Evolutionary conservation across 2,888 invertebrate species (phyloP).

Genomic region (Cacoxenus indagator): DNA sequence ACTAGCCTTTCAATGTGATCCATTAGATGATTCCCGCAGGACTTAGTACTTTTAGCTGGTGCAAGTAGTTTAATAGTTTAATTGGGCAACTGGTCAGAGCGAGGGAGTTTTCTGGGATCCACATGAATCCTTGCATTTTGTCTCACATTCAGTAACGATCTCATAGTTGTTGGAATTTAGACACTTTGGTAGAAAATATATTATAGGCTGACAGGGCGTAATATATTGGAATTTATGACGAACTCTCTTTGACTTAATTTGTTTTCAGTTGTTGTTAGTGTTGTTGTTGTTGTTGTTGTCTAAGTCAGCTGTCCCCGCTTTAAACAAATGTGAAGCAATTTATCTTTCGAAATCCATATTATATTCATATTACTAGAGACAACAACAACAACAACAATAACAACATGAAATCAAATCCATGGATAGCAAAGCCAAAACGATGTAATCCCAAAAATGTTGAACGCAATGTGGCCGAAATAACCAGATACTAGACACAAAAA

Average conservation of each 20-base stretch:
- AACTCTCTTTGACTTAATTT: neutral
- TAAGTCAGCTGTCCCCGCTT: neutral
- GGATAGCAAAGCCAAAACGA: neutral
- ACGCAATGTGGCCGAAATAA: constrained; percentile 25
- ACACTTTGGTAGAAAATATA: too few species aligned
- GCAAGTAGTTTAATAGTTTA: too few species aligned
- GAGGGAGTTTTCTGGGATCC: too few species aligned
- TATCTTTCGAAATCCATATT: constrained; percentile 6
- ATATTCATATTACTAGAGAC: constrained; percentile 2
- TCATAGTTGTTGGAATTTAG: too few species aligned
- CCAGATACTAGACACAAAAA: constrained; percentile 37
- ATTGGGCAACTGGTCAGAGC: too few species aligned
- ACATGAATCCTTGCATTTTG: too few species aligned
- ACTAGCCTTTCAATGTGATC: too few species aligned
- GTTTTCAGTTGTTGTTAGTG: neutral
- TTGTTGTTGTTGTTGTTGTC: neutral
- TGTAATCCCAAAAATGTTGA: neutral
- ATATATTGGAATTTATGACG: too few species aligned
- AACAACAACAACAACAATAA: neutral
- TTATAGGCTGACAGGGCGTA: too few species aligned
- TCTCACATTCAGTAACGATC: too few species aligned
- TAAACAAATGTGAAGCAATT: constrained; percentile 11
- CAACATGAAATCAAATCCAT: neutral
- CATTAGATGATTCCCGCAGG: too few species aligned
- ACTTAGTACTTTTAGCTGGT: too few species aligned